A percentile compares a stretch with the other conserved stretches of the same genome.
phyloP scores from a whole-genome alignment of 2,113 vertebrate species.

The Sorex fumeus region DNA sequence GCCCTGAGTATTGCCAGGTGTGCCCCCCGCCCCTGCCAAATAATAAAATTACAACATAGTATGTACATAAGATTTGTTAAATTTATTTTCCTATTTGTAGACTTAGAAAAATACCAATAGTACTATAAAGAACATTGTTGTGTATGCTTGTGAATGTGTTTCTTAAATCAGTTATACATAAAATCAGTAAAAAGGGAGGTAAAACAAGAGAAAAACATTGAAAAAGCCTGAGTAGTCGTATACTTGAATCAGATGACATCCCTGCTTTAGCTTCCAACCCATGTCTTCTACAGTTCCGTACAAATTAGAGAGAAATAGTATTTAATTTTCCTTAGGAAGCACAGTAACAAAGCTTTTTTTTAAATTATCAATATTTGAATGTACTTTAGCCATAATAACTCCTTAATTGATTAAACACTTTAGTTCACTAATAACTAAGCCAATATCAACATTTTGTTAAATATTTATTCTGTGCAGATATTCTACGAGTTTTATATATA shows the following conservation, averaged over 20 bases:
- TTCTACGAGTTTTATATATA: background rate
- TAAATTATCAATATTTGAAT: background rate
- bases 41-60: background rate
- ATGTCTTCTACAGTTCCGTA: slow-evolving; percentile 25
- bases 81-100: background rate
- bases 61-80: background rate
- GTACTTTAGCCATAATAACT: background rate
- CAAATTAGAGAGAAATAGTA: slow-evolving; percentile 26
- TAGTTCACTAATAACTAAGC: slow-evolving; percentile 6
- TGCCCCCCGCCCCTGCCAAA: too few relatives aligned
- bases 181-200: background rate
- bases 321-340: background rate
- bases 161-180: slow-evolving; percentile 10
- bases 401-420: slow-evolving; percentile 48
- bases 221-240: background rate
- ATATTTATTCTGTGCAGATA: slow-evolving; percentile 31
- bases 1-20: too few relatives aligned
- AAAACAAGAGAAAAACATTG: background rate
- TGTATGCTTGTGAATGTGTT: background rate
- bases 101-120: background rate
- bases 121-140: background rate
- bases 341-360: background rate
- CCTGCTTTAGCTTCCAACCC: background rate
- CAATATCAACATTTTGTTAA: slow-evolving; percentile 59
- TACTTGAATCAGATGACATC: background rate